These are phyloP conservation scores for Pomphorhynchus laevis DNA, from an alignment of 1,140 invertebrate species.

Conservation along the genomic window DNA sequence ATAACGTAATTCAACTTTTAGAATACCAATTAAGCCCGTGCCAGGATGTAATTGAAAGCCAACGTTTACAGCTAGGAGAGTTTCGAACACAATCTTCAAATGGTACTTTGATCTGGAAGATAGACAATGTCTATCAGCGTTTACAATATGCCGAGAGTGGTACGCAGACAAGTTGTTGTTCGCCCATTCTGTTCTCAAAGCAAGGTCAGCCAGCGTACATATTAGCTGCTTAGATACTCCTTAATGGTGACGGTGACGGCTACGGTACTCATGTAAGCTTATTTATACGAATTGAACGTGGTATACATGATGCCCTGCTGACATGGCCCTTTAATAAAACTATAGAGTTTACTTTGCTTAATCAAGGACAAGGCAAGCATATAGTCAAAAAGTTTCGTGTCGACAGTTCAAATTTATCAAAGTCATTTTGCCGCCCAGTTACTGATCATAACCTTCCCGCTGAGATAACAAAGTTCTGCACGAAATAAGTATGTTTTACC, in stretches of 20 bases:
- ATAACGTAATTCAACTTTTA: too few species aligned
- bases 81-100: too few species aligned
- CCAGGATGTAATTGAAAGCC: too few species aligned
- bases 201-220: conserved; percentile 15
- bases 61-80: too few species aligned
- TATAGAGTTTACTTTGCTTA: conserved; percentile 13
- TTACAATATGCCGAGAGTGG: conserved; percentile 14
- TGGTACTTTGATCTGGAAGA: conserved; percentile 16
- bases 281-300: conserved; percentile 8
- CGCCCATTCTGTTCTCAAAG: conserved; percentile 16
- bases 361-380: conserved; percentile 10
- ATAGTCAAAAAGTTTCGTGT: conserved; percentile 12
- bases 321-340: conserved; percentile 14
- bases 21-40: too few species aligned
- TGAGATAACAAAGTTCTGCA: neutral
- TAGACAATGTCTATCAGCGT: conserved; percentile 12
- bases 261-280: conserved; percentile 7
- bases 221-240: conserved; percentile 6
- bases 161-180: conserved; percentile 14
- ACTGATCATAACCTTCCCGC: neutral
- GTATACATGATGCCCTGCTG: conserved; percentile 13
- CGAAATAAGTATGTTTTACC: too few species aligned
- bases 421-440: neutral
- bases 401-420: too few species aligned
- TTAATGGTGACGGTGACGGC: conserved; percentile 10